phyloP scores from a whole-genome alignment of 2,888 invertebrate species.

The Euphydryas editha region DNA sequence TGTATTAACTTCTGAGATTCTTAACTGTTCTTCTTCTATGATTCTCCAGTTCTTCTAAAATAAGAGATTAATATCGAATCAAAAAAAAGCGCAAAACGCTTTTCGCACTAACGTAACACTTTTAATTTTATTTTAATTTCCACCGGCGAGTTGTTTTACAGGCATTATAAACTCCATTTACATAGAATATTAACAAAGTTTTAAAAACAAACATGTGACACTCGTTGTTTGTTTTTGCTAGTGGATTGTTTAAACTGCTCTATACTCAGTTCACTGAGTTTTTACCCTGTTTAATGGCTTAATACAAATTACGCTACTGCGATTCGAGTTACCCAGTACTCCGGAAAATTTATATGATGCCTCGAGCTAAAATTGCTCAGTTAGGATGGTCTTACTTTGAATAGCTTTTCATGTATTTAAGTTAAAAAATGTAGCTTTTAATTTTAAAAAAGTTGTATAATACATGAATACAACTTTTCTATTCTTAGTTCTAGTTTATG shows the following conservation, averaged over 20 bases:
- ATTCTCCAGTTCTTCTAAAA: no score
- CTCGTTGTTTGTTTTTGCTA: conserved; percentile 26
- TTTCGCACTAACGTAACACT: background rate
- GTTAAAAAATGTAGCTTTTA: background rate
- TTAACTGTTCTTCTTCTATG: no score
- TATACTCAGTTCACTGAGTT: conserved; percentile 26
- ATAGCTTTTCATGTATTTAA: background rate
- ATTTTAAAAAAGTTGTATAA: no score
- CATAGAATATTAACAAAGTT: conserved; percentile 17
- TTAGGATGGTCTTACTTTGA: background rate
- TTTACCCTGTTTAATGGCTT: conserved; percentile 26
- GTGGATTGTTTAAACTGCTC: conserved; percentile 29
- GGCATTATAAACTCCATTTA: background rate
- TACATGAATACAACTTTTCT: no score
- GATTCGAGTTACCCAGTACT: conserved; percentile 17
- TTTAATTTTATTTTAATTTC: background rate
- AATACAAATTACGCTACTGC: conserved; percentile 24
- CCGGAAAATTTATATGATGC: conserved; percentile 12
- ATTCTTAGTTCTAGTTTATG: no score
- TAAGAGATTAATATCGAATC: no score
- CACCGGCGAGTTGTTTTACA: background rate
- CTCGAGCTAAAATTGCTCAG: conserved; percentile 2
- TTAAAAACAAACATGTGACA: conserved; percentile 25
- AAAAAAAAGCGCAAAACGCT: no score
- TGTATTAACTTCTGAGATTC: no score